Percentiles rank a stretch among this genome's conserved stretches.
phyloP scores from a whole-genome alignment of 2,888 invertebrate species.

The Gymnoscelis rufifasciata region DNA sequence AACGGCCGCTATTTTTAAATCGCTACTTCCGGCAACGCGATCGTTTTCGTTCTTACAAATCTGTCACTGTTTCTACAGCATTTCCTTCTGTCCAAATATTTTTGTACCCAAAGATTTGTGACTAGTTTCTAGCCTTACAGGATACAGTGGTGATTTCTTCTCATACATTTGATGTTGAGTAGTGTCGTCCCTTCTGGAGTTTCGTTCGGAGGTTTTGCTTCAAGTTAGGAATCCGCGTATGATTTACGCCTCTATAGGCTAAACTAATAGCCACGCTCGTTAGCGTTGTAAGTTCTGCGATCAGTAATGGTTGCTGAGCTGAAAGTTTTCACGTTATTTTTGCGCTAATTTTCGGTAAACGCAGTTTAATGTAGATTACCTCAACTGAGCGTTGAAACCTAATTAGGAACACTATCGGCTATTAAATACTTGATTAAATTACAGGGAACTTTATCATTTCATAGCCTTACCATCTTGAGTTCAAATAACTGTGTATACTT shows the following conservation, averaged over 20 bases:
- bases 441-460: too few relatives aligned
- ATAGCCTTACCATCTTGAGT: too few relatives aligned
- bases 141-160: slow-evolving; percentile 3
- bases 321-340: slow-evolving; percentile 20
- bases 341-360: slow-evolving; percentile 1
- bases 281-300: slow-evolving; percentile 7
- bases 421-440: too few relatives aligned
- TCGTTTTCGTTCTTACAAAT: slow-evolving; percentile 45
- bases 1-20: slow-evolving; percentile 40
- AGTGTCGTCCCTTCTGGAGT: slow-evolving; percentile 18
- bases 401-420: too few relatives aligned
- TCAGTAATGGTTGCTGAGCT: slow-evolving; percentile 14
- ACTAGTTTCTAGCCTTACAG: not conserved
- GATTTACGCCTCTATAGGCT: slow-evolving; percentile 15
- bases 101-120: slow-evolving; percentile 11
- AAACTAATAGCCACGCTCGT: slow-evolving; percentile 18
- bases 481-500: too few relatives aligned
- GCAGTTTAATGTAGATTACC: too few relatives aligned
- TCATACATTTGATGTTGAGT: slow-evolving; percentile 13
- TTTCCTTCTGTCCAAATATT: slow-evolving; percentile 37
- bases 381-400: too few relatives aligned
- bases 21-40: slow-evolving; percentile 48
- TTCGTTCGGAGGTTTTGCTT: slow-evolving; percentile 11
- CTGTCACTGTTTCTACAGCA: slow-evolving; percentile 37
- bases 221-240: slow-evolving; percentile 5